These are phyloP conservation scores for Sipha maydis DNA, from an alignment of 2,888 invertebrate species.

Conservation along the genomic window DNA sequence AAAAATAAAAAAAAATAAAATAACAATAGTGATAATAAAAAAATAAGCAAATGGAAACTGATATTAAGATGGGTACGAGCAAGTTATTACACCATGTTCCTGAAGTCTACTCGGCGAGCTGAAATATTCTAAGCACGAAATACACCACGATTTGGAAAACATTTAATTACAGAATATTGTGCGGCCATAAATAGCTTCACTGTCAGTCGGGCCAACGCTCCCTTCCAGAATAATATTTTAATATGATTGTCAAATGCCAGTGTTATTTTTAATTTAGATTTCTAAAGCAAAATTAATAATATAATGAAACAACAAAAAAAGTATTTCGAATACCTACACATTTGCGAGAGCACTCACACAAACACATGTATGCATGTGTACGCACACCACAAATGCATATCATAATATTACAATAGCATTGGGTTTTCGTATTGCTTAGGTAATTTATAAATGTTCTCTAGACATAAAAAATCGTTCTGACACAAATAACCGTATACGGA, in stretches of 20 bases:
- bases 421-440: too few species aligned
- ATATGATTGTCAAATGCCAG: conserved; percentile 28
- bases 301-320: background rate
- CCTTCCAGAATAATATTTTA: conserved; percentile 28
- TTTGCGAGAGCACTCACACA: too few species aligned
- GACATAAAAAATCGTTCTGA: too few species aligned
- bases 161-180: conserved; percentile 40
- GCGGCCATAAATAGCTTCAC: conserved; percentile 11
- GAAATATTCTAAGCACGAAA: conserved; percentile 36
- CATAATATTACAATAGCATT: too few species aligned
- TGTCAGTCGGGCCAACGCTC: background rate
- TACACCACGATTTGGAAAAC: conserved; percentile 28
- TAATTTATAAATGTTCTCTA: too few species aligned
- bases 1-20: background rate
- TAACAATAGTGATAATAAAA: conserved; percentile 14
- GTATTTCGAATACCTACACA: background rate
- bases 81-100: background rate
- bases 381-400: too few species aligned
- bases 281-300: background rate
- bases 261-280: conserved; percentile 32
- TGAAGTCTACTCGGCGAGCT: background rate
- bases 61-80: background rate
- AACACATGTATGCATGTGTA: too few species aligned
- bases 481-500: too few species aligned
- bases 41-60: conserved; percentile 24